Conservation (phyloP, 2,888 invertebrate species). For the Empis livida region DNA sequence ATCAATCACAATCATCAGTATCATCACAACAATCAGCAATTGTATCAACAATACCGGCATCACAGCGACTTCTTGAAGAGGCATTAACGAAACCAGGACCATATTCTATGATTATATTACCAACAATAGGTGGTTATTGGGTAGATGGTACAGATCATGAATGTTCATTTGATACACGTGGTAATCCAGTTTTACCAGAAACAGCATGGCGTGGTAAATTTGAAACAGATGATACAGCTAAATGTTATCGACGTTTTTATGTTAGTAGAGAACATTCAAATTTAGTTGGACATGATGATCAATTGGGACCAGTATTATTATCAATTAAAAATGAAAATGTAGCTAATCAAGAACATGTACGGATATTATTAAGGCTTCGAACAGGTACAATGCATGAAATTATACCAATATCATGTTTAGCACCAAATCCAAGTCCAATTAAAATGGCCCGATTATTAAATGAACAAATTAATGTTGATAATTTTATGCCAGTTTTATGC, state of each 20-base stretch:
- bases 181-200: constrained; percentile 35
- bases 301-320: constrained; percentile 72
- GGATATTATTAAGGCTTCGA: constrained; percentile 67
- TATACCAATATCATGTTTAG: constrained; percentile 58
- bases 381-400: constrained; percentile 78
- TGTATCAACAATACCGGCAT: constrained; percentile 24
- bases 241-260: constrained; percentile 80
- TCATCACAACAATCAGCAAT: constrained; percentile 14
- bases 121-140: constrained; percentile 81
- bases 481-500: constrained; percentile 67
- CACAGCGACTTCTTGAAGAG: constrained; percentile 50
- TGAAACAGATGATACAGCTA: constrained; percentile 83
- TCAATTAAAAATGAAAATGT: constrained; percentile 79
- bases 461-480: constrained; percentile 68
- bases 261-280: constrained; percentile 86
- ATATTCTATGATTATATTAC: constrained; percentile 66
- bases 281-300: constrained; percentile 71
- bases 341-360: constrained; percentile 72
- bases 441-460: constrained; percentile 77
- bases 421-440: constrained; percentile 55
- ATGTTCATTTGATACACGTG: constrained; percentile 30
- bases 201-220: constrained; percentile 44
- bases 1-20: constrained; percentile 36
- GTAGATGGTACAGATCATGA: constrained; percentile 62
- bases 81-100: constrained; percentile 40